Evolutionary conservation across 2,888 invertebrate genomes (phyloP), one percentile per base, ranked within the genome.

Genomic region (Linnaemya vulpina): DNA sequence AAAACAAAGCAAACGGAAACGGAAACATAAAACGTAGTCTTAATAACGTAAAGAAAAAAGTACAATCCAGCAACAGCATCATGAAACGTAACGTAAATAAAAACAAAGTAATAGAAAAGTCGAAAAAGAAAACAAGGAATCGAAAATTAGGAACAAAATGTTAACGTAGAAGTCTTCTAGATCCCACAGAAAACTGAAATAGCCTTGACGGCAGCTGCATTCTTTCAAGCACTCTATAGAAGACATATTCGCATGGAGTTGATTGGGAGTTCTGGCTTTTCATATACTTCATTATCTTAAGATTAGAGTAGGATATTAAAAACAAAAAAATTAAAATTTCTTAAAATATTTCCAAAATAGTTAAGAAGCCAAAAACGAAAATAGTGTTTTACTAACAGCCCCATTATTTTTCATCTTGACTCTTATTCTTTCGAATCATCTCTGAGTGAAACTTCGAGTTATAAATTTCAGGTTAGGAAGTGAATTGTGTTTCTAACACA

Each of bases 1-100:
- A 76, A 71, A 55, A 53, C 65, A 83, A 71, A 55, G 43, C 65
- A 83, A 82, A 87, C 84, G 88, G 87, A 88, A 84, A 86, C 87
- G 89, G 88, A 89, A 87, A 88, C 88, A 89, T 89, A 88, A 88
- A 88, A 87, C 88, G 87, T 89, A 88, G 88, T 89, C 89, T 88
- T 88, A 82, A 71, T 84, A 86, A 71, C 67, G 74, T 30, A 30
- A 3, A 60, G 38, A 58, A 22, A 49, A n/a, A 43, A 67, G 58
- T 60, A 63, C 68, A 62, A 53, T 62, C 13, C 51, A 71, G 78
- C 86, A 83, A 87, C 86, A 84, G 75, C 67, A 82, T 76, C 67
- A 81, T 70, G 82, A 86, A 88, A 84, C 83, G 86, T 83, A 82
- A 60, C 62, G 67, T 68, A 80, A 79, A 25, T 74, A 76, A 62